Conservation (phyloP, 1,140 invertebrate species). For the Caerostris extrusa region DNA sequence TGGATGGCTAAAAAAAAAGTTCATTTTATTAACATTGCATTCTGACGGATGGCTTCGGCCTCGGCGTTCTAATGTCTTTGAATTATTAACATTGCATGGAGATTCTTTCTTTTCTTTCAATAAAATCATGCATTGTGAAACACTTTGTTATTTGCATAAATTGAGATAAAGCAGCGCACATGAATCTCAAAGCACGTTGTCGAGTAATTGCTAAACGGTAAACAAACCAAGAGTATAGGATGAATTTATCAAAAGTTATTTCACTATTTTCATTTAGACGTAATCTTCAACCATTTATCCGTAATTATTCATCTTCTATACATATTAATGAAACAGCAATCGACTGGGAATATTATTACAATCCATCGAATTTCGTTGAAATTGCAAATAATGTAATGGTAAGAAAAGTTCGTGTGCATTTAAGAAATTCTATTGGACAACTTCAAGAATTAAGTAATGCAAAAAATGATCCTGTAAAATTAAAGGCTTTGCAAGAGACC, state of each 20-base stretch:
- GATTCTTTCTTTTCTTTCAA: too few relatives aligned
- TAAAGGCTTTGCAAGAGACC: constrained; percentile 80
- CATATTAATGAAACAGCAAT: constrained; percentile 79
- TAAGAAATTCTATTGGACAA: constrained; percentile 85
- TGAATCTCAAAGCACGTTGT: too few relatives aligned
- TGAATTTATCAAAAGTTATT: constrained; percentile 1
- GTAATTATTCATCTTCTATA: neutral
- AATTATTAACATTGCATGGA: too few relatives aligned
- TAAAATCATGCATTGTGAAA: too few relatives aligned
- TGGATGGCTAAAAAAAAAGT: too few relatives aligned
- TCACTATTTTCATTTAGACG: neutral
- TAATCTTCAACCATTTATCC: neutral
- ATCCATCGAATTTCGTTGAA: constrained; percentile 84
- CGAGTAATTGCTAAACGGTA: too few relatives aligned
- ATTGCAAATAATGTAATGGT: constrained; percentile 86
- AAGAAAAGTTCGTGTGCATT: constrained; percentile 87
- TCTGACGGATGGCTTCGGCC: too few relatives aligned
- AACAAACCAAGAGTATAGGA: neutral
- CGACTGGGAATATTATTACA: constrained; percentile 85
- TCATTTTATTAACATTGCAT: too few relatives aligned
- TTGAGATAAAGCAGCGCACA: too few relatives aligned
- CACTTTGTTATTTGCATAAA: too few relatives aligned
- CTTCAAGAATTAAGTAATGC: constrained; percentile 80
- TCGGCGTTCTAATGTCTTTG: too few relatives aligned
- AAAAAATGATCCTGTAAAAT: constrained; percentile 78